These are phyloP conservation scores for Podarcis cretensis DNA, from an alignment of 2,113 vertebrate genomes.

Conservation along the genomic window DNA sequence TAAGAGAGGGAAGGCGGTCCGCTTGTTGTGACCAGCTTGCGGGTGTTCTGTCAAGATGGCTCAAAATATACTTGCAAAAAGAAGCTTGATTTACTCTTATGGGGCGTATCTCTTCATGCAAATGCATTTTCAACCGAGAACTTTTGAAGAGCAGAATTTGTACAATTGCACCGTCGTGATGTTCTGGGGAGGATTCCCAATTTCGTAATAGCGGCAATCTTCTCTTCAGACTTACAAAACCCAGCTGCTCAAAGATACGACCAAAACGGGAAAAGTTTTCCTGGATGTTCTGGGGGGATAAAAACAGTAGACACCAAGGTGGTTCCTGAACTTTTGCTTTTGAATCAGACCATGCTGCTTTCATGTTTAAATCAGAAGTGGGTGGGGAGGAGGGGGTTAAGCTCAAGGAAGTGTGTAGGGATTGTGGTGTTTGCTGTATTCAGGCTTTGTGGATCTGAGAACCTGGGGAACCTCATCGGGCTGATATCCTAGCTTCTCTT, in stretches of 20 bases:
- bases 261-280: background rate
- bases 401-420: background rate
- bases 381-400: background rate
- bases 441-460: background rate
- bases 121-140: background rate
- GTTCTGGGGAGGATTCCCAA: background rate
- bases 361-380: background rate
- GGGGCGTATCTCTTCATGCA: fast-evolving
- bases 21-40: background rate
- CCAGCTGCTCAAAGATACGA: background rate
- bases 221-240: background rate
- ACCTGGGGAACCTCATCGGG: background rate
- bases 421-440: background rate
- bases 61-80: background rate
- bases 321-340: background rate
- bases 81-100: background rate
- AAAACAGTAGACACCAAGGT: background rate
- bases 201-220: background rate
- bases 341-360: background rate
- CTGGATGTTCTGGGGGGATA: background rate
- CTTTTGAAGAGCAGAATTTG: background rate
- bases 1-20: background rate
- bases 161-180: background rate
- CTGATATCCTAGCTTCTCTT: background rate
- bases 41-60: background rate